Evolutionary conservation across 2,113 vertebrate genomes (phyloP).

Genomic region (Grus americana): DNA sequence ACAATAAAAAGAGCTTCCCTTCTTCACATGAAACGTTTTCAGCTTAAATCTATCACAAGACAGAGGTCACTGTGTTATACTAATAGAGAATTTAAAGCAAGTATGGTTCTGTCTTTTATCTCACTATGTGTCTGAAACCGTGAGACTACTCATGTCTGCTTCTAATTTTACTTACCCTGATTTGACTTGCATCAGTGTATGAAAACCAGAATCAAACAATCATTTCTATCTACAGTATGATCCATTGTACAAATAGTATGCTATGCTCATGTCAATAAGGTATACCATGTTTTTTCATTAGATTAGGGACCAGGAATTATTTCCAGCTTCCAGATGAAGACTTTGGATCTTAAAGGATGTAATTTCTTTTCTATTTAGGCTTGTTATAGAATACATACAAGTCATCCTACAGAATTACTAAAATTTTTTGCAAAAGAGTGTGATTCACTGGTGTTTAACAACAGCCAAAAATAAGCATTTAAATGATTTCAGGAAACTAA

Average conservation of each 20-base stretch:
- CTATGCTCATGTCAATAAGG: background rate
- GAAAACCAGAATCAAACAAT: background rate
- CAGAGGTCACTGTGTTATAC: background rate
- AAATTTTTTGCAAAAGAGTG: background rate
- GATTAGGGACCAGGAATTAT: background rate
- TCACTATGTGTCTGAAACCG: background rate
- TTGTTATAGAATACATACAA: background rate
- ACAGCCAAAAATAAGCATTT: slow-evolving; percentile 10
- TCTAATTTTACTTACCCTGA: background rate
- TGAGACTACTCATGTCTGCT: background rate
- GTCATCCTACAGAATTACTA: background rate
- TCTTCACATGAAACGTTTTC: background rate
- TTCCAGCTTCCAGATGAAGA: background rate
- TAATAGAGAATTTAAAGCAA: background rate
- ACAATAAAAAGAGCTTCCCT: background rate
- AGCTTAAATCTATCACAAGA: background rate
- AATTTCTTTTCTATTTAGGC: background rate
- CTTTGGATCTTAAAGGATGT: background rate
- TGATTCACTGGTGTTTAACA: background rate
- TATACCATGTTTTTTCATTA: background rate
- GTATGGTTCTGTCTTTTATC: background rate
- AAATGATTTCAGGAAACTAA: slow-evolving; percentile 61
- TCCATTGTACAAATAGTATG: background rate
- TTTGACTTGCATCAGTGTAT: background rate
- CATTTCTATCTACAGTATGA: background rate